Base-by-base conservation (phyloP, 2,113 vertebrate species). In the Psettodes erumei region DNA sequence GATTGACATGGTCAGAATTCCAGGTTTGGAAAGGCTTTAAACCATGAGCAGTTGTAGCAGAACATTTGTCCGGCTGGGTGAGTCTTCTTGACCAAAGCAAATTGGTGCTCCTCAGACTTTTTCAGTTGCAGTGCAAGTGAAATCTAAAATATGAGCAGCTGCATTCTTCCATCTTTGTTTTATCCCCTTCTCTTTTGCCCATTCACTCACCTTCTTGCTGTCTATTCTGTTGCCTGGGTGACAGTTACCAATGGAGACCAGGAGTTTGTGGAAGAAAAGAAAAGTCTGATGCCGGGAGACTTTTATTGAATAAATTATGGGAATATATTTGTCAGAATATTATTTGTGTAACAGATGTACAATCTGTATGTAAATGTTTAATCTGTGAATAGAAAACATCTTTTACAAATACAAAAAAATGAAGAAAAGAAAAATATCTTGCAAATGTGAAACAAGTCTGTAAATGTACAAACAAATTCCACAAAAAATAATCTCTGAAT, bases 191-290 rank as follows among this genome's bases (percentile, higher is more conserved):
- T 65, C 53, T 51, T 77, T 60, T 80, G 42, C 65, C 71, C 82
- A 58, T 84, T 71, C 80, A 71, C 70, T 88, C 84, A 86, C 88
- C 87, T 72, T 83, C 72, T 86, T 56, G 66, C 78, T 56, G 54
- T 84, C 77, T 79, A 60, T 77, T 83, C 83, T 79, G 93, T 94
- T 94, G 88, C 93, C 91, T 82, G 85, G 91, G 93, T 87, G 91
- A 94, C 92, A 66, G 92, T 93, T 90, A 91, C 91, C 83, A 83
- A 84, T 87, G 81, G 90, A 92, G 90, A 93, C 91, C 63, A 53
- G 66, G 79, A 89, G 85, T 88, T 90, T 35, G 74, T 75, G 59
- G 85, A 88, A 87, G 73, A 79, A 75, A 81, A 72, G 83, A 71
- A 83, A 82, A 79, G 68, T 79, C 65, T 83, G 75, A 64, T 74